phyloP scores from a whole-genome alignment of 2,113 vertebrate species.

The Phocoena phocoena region DNA sequence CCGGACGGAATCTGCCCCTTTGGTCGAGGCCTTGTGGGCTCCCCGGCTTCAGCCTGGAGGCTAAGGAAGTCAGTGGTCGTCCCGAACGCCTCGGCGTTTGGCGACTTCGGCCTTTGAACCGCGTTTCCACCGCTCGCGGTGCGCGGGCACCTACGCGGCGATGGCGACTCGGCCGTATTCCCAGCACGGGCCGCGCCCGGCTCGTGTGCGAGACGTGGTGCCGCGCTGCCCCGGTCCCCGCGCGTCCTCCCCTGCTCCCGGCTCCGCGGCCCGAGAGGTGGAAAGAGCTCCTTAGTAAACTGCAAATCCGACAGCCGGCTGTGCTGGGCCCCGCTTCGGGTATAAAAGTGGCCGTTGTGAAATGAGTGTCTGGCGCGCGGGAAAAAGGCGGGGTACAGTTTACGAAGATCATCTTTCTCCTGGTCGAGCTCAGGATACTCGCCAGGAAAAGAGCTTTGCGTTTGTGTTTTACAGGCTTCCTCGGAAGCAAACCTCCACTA shows the following conservation, averaged over 20 bases:
- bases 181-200: neutral
- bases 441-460: conserved; percentile 63
- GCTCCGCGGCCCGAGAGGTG: conserved; percentile 24
- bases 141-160: neutral
- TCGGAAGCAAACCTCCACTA: conserved; percentile 44
- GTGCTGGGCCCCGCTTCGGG: conserved; percentile 23
- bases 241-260: neutral
- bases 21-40: neutral
- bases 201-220: neutral
- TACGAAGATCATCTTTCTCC: conserved; percentile 38
- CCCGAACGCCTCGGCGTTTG: neutral
- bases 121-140: neutral
- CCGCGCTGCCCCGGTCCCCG: neutral
- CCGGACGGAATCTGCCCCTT: no score
- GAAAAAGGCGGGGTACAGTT: neutral
- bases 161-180: neutral
- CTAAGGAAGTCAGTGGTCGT: neutral
- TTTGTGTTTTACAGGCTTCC: conserved; percentile 55
- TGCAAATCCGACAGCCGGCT: conserved; percentile 7
- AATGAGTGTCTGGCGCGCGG: conserved; percentile 20
- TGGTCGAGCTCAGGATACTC: conserved; percentile 41
- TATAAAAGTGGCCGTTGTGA: conserved; percentile 76
- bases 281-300: conserved; percentile 50
- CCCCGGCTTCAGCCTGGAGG: neutral
- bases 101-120: neutral